Base-by-base conservation (phyloP, 2,888 invertebrate species). In the Apomyelois bistriatella region DNA sequence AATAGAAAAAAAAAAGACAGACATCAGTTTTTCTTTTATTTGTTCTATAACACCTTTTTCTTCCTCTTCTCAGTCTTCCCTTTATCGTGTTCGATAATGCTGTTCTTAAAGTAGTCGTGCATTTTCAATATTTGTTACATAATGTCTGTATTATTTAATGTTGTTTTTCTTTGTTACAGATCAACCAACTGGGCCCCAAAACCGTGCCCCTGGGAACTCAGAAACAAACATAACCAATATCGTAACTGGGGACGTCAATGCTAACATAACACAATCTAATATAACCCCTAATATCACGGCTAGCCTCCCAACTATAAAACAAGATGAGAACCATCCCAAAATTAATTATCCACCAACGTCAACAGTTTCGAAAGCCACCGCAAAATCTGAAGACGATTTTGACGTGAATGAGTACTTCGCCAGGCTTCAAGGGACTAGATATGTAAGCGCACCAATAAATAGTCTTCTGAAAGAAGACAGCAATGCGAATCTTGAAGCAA, bases 381-480 rank as follows among this genome's bases (percentile, higher is more conserved):
- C 55, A 0, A 82, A 81, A 58, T 63, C 79, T 0, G 82, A 85
- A 38, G 90, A 91, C 38, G 89, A 90, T 61, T 91, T 91, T 53
- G 90, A 91, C 57, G 88, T 91, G 0, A 88, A 88, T 51, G 89
- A 88, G 58, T 91, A 90, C 57, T 87, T 90, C 38, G 90, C 90
- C 1, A 69, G 91, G 32, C 64, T 91, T 0, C 90, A 90, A 59
- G 85, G 89, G 1, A 85, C 83, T 0, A 72, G 85, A 54, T 89
- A 90, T 50, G 88, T 90, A 0, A 88, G 88, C 56, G 88, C 89
- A 4, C 89, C 88, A 0, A 53, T 85, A 1, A 79, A 83, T 48
- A 79, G 75, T 48, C 81, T 83, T 12, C 62, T 85, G 5, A 85
- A 91, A 59, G 85, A 86, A 47, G 92, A 92, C 53, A 75, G 72